Evolutionary conservation across 1,140 invertebrate genomes (phyloP), one percentile per base, ranked within the genome.

Genomic region (Sesamia nonagrioides): DNA sequence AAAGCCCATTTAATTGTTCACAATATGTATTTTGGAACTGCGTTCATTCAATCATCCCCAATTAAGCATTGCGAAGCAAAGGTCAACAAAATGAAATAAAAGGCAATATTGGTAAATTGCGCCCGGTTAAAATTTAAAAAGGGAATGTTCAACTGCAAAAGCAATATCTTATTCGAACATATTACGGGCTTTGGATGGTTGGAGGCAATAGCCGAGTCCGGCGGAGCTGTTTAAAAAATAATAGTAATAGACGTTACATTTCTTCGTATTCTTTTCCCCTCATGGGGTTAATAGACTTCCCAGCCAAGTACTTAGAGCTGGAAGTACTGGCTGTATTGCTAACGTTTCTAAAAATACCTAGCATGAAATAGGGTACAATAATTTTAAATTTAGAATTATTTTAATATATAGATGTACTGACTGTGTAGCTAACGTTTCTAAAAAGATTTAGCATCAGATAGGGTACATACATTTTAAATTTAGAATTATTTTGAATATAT

Each of bases 211-310:
- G 69, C 17, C 37, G 40, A 13, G 42, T 27, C 42, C 37, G n/a
- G 52, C 45, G 9, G 48, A 56, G 71, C 71, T 58, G 45, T 73
- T 73, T 42, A 56, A 73, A 73, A 73, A 73, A 42, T 37, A 56
- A 58, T 50, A 69, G 11, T 33, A 69, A 69, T 69, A 42, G 50
- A 69, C 42, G 42, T 69, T 50, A 27, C 66, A 69, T 50, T 68
- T 69, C 66, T 48, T 69, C 42, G 6, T 42, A 69, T 42, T 69
- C 18, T 69, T 68, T 66, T 68, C 18, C 40, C 40, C 13, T 68
- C 40, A 15, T 18, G 11, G 18, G 37, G 66, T 33, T 69, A 50
- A 69, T 69, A 69, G 66, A 50, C 48, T 69, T 69, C 33, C 66
- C 18, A 63, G 60, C 8, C n/a, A 66, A 27, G 61, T 18, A 58